Percentiles rank a stretch among this genome's conserved stretches.
These are phyloP conservation scores for Drosophila paracracens DNA, from an alignment of 2,888 invertebrate species.

Conservation along the genomic window DNA sequence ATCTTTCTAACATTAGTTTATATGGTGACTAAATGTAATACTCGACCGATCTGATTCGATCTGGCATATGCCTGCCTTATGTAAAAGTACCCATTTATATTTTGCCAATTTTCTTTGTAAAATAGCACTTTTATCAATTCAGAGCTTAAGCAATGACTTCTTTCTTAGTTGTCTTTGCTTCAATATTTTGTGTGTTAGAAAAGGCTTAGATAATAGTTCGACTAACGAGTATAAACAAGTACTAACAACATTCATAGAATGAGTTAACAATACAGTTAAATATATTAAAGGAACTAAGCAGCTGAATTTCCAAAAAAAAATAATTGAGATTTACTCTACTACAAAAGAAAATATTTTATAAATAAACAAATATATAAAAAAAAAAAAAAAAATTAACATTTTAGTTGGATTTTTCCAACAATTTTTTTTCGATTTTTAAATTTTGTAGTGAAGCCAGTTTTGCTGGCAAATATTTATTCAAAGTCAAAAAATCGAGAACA, in stretches of 20 bases:
- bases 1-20: neutral
- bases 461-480: neutral
- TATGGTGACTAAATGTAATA: neutral
- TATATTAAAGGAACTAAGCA: neutral
- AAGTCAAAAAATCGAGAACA: neutral
- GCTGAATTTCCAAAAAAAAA: neutral
- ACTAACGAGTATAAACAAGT: neutral
- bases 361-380: neutral
- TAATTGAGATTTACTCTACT: neutral
- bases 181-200: neutral
- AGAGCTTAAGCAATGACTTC: no score
- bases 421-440: neutral
- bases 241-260: accelerated
- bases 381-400: neutral
- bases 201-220: neutral
- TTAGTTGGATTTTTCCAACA: neutral
- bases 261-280: neutral
- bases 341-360: no score
- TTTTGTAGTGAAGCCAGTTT: neutral
- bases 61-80: neutral
- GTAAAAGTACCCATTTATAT: neutral
- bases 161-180: neutral
- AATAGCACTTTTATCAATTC: no score
- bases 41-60: neutral
- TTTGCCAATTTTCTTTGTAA: no score